Evolutionary conservation across 2,797 vertebrate genomes (phyloP).

Genomic region (Novumbra hubbsi): DNA sequence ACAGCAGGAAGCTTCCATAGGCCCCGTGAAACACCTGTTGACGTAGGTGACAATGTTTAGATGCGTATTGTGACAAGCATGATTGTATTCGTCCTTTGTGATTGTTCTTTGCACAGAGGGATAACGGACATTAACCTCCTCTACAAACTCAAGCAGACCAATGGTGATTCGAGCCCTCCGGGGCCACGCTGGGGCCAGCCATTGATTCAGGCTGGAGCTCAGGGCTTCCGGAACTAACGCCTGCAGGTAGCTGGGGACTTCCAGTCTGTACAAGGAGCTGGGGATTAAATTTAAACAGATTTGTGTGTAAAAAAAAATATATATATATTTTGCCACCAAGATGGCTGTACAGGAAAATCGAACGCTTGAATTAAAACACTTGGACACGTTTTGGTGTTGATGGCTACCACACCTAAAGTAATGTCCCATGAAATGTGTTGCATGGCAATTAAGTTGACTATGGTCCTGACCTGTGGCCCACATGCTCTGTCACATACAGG

Average conservation of each 20-base stretch:
- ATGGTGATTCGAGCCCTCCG: slow-evolving; percentile 89
- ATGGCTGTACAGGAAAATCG: not conserved
- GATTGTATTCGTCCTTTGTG: not conserved
- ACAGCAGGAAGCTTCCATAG: slow-evolving; percentile 93
- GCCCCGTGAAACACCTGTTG: slow-evolving; percentile 86
- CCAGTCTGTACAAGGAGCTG: slow-evolving; percentile 79
- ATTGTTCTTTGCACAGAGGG: not conserved
- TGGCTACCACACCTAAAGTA: too few relatives aligned
- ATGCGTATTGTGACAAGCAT: not conserved
- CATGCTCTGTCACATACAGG: slow-evolving; percentile 87
- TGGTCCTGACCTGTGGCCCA: slow-evolving; percentile 60
- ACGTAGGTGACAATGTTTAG: not conserved
- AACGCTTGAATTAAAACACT: too few relatives aligned
- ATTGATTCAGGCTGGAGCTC: slow-evolving; percentile 82
- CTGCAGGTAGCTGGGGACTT: slow-evolving; percentile 81
- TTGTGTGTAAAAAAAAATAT: not conserved
- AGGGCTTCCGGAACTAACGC: slow-evolving; percentile 79
- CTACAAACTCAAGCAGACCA: slow-evolving; percentile 95
- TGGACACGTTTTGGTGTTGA: too few relatives aligned
- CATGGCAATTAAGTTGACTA: too few relatives aligned
- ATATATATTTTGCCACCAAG: not conserved
- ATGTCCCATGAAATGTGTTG: too few relatives aligned
- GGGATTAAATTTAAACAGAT: not conserved
- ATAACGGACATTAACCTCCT: slow-evolving; percentile 66
- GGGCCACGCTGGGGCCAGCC: slow-evolving; percentile 93